Percentiles rank a stretch among this genome's conserved stretches.
phyloP scores from a whole-genome alignment of 2,888 invertebrate genomes.

The Dynastes maya region DNA sequence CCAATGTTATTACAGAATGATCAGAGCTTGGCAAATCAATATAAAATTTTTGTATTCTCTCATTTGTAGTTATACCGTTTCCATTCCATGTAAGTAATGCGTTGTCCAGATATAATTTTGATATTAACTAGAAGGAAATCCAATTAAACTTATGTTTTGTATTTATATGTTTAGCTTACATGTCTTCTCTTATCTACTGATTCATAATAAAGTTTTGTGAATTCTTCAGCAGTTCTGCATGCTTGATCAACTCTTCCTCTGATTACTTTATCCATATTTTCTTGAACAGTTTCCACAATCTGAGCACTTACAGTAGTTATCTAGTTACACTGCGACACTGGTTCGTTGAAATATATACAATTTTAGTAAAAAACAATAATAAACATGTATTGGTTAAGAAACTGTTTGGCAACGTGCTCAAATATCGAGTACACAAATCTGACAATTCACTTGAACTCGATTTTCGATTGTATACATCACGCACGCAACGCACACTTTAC shows the following conservation, averaged over 20 bases:
- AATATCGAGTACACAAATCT: too few species aligned
- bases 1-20: slow-evolving; percentile 84
- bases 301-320: background rate
- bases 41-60: slow-evolving; percentile 89
- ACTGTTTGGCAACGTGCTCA: too few species aligned
- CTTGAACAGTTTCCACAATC: background rate
- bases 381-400: too few species aligned
- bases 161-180: slow-evolving; percentile 69
- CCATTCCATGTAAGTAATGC: slow-evolving; percentile 96
- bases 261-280: slow-evolving; percentile 56
- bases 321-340: too few species aligned
- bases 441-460: too few species aligned
- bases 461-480: background rate
- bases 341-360: too few species aligned
- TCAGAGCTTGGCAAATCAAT: slow-evolving; percentile 87
- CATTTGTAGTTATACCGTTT: slow-evolving; percentile 85
- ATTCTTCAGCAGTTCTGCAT: slow-evolving; percentile 89
- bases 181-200: slow-evolving; percentile 90
- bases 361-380: too few species aligned
- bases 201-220: slow-evolving; percentile 91
- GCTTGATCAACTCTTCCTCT: slow-evolving; percentile 84
- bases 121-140: slow-evolving; percentile 76
- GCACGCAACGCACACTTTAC: background rate
- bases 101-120: slow-evolving; percentile 86
- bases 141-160: background rate